Evolutionary conservation across 2,797 vertebrate species (phyloP).

Genomic region (Thamnophis elegans): DNA sequence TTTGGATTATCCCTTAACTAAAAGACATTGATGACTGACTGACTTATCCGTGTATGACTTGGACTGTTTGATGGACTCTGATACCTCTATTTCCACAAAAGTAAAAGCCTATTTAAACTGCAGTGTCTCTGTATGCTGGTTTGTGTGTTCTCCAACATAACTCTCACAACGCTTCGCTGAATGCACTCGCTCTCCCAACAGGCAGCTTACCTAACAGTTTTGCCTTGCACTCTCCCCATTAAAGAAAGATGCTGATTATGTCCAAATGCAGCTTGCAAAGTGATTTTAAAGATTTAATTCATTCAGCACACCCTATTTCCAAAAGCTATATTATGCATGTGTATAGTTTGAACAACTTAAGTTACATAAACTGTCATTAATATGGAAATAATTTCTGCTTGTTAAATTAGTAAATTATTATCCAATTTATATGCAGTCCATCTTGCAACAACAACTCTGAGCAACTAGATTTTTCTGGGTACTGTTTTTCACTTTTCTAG

Average conservation of each 20-base stretch:
- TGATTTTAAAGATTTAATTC: neutral
- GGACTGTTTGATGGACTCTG: no score
- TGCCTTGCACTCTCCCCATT: neutral
- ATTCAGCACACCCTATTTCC: neutral
- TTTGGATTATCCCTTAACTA: no score
- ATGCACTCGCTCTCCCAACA: no score
- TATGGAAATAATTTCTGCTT: neutral
- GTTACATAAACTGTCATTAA: neutral
- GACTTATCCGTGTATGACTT: no score
- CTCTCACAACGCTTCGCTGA: no score
- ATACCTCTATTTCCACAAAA: no score
- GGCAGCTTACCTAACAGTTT: no score
- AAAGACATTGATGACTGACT: no score
- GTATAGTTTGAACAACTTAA: neutral
- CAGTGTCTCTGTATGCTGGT: no score
- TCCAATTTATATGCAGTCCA: neutral
- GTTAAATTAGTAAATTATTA: neutral
- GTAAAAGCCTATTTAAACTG: no score
- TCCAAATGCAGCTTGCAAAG: neutral
- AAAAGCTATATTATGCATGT: neutral
- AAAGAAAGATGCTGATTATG: neutral
- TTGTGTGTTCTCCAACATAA: no score
- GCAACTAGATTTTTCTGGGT: neutral
- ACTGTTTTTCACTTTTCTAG: neutral
- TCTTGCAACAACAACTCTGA: neutral